These are phyloP conservation scores for Maconellicoccus hirsutus DNA, from an alignment of 1,140 invertebrate species.

Conservation along the genomic window DNA sequence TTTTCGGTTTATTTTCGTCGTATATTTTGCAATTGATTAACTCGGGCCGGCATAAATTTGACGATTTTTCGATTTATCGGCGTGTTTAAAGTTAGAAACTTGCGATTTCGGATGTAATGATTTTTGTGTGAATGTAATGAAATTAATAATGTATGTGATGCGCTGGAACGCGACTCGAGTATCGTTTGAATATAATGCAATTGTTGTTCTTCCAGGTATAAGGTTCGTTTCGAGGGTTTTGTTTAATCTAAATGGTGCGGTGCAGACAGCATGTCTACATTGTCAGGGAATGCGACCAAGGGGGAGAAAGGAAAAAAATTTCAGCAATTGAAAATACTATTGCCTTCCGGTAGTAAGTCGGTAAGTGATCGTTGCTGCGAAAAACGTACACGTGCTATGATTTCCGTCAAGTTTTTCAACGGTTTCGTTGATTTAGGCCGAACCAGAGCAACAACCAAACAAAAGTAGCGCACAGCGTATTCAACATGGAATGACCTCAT, in stretches of 20 bases:
- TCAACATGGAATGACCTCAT: constrained; percentile 93
- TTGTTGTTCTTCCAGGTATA: constrained; percentile 42
- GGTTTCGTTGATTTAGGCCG: neutral
- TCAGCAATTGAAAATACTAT: constrained; percentile 54
- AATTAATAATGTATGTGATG: no score
- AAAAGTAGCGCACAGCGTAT: constrained; percentile 69
- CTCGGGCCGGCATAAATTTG: no score
- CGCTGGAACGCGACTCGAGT: no score
- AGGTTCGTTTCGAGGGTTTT: constrained; percentile 68
- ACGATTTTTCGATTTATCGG: no score
- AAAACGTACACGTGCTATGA: no score
- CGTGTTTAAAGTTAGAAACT: no score
- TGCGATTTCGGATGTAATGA: no score
- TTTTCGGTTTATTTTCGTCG: no score
- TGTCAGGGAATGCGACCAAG: constrained; percentile 65
- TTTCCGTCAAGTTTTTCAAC: no score
- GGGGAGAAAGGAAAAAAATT: constrained; percentile 74
- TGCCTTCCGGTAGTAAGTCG: constrained; percentile 2
- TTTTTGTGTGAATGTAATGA: no score
- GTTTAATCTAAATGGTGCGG: constrained; percentile 66
- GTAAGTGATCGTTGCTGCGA: neutral
- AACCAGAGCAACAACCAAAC: constrained; percentile 44
- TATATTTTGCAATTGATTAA: no score
- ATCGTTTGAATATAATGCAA: no score
- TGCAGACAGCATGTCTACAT: constrained; percentile 79